These are phyloP conservation scores for Dendrocincla fuliginosa DNA, from an alignment of 2,797 vertebrate species.

Conservation along the genomic window DNA sequence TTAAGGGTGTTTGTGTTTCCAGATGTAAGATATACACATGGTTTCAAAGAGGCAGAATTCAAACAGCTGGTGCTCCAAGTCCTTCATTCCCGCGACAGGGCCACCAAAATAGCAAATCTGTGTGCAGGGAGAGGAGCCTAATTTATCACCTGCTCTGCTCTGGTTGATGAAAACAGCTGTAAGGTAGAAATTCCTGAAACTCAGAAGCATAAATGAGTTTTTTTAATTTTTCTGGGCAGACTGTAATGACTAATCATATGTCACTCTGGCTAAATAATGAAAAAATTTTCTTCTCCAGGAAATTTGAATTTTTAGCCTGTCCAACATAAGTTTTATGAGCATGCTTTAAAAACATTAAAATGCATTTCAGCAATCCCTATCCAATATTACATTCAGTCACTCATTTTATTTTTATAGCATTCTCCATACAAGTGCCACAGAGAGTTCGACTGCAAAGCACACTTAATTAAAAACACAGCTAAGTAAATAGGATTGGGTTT, in stretches of 20 bases:
- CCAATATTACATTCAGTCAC: constrained; percentile 27
- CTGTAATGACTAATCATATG: not conserved
- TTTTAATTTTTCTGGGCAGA: constrained; percentile 6
- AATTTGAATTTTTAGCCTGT: constrained; percentile 34
- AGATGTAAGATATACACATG: not conserved
- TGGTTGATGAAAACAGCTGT: not conserved
- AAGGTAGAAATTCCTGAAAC: constrained; percentile 9
- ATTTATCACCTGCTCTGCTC: not conserved
- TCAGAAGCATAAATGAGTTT: not conserved
- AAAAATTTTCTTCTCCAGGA: constrained; percentile 32
- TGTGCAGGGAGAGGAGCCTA: not conserved
- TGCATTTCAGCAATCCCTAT: not conserved
- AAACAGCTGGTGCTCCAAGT: not conserved
- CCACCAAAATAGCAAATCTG: constrained; percentile 23
- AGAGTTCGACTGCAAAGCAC: constrained; percentile 19
- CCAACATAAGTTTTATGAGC: constrained; percentile 46
- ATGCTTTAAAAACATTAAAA: constrained; percentile 46
- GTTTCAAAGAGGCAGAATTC: constrained; percentile 38
- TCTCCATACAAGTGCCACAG: constrained; percentile 9
- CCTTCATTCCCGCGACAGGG: constrained; percentile 16
- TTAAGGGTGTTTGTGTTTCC: constrained; percentile 23
- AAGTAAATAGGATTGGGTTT: constrained; percentile 53
- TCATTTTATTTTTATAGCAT: constrained; percentile 47
- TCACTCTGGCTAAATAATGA: constrained; percentile 12
- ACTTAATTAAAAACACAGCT: constrained; percentile 63